Conservation (phyloP, 2,797 vertebrate genomes). For the Eulemur rubriventer region DNA sequence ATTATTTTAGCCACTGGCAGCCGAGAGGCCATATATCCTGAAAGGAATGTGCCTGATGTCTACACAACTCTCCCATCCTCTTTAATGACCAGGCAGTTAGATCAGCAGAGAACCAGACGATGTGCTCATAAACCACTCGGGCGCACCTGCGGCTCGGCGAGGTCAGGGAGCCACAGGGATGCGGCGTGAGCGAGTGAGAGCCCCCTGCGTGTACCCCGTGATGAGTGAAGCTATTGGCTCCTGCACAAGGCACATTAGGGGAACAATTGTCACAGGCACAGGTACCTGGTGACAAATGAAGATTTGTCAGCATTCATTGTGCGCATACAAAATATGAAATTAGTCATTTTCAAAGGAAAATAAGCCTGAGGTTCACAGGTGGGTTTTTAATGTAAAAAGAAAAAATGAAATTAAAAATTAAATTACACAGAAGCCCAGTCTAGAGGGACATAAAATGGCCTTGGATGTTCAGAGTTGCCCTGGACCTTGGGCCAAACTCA, state of each 20-base stretch:
- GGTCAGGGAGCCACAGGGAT: neutral
- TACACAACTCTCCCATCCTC: neutral
- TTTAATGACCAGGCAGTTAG: neutral
- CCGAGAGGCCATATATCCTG: neutral
- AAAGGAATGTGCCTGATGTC: accelerated
- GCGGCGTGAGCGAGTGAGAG: accelerated
- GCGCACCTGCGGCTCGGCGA: accelerated
- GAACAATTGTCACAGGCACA: accelerated
- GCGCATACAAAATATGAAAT: neutral
- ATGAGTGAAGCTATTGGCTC: accelerated
- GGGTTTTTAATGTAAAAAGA: neutral
- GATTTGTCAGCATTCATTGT: neutral
- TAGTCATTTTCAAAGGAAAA: constrained; percentile 5
- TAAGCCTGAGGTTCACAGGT: neutral
- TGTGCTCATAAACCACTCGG: accelerated
- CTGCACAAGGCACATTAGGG: neutral
- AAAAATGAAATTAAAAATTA: neutral
- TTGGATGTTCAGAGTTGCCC: neutral
- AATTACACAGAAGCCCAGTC: neutral
- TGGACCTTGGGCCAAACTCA: neutral
- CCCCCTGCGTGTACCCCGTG: accelerated
- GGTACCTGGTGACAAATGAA: neutral
- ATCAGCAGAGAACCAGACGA: accelerated
- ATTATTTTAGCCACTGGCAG: neutral
- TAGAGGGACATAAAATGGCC: neutral